Percentiles rank a stretch among this genome's conserved stretches.
Conservation (phyloP, 2,113 vertebrate genomes). For the Oreochromis niloticus region DNA sequence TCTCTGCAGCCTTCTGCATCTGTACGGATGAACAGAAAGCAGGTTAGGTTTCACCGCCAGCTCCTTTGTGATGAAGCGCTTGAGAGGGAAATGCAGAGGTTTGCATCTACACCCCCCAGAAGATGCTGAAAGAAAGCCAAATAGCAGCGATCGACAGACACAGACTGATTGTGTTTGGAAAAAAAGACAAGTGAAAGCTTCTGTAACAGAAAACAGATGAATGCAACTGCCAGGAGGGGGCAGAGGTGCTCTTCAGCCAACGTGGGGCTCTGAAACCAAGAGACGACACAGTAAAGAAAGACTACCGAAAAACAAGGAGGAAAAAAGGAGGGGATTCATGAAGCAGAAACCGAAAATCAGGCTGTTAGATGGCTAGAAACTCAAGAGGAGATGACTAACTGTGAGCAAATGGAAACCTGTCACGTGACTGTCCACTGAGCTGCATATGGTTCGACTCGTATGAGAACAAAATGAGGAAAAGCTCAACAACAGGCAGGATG, state of each 20-base stretch:
- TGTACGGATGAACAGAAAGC: constrained; percentile 21
- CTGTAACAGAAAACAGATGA: not conserved
- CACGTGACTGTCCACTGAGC: not conserved
- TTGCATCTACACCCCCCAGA: not conserved
- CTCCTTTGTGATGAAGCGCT: not conserved
- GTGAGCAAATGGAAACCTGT: constrained; percentile 35
- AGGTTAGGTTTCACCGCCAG: not conserved
- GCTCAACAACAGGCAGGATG: constrained; percentile 60
- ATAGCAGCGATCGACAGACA: not conserved
- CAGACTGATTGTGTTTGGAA: not conserved
- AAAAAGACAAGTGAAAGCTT: not conserved
- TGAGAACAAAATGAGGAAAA: not conserved
- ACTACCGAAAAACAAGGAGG: constrained; percentile 14
- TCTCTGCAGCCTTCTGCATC: constrained; percentile 75
- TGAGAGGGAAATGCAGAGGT: not conserved
- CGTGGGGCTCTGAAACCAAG: not conserved
- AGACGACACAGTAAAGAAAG: not conserved
- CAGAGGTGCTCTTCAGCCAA: not conserved
- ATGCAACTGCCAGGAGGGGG: constrained; percentile 28
- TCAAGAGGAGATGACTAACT: constrained; percentile 13
- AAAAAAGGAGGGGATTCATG: not conserved
- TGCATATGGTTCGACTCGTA: constrained; percentile 28
- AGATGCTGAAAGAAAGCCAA: not conserved
- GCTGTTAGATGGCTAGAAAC: constrained; percentile 1
- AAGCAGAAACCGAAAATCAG: constrained; percentile 4